These are phyloP conservation scores for Asteroscopus sphinx DNA, from an alignment of 2,888 invertebrate genomes.

Conservation along the genomic window DNA sequence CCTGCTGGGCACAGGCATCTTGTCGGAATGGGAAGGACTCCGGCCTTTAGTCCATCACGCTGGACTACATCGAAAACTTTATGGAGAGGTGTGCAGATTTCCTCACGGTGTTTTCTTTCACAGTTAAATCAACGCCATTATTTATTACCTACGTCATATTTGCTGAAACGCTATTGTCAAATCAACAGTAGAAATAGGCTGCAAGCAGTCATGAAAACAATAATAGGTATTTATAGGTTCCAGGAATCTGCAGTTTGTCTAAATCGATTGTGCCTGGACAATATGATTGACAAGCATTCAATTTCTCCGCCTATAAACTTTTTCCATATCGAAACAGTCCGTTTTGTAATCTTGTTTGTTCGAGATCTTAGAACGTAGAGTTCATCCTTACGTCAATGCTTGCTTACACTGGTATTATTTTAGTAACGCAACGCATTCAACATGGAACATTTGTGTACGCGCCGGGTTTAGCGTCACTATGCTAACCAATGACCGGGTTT, in stretches of 20 bases:
- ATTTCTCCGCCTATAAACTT: background rate
- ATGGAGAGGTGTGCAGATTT: no score
- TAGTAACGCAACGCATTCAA: conserved; percentile 55
- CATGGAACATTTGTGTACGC: conserved; percentile 52
- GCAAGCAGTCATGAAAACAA: background rate
- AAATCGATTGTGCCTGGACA: conserved; percentile 10
- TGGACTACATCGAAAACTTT: no score
- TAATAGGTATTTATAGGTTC: conserved; percentile 3
- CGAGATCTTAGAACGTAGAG: conserved; percentile 46
- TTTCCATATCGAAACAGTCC: conserved; percentile 8
- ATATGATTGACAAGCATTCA: conserved; percentile 2
- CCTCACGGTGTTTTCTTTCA: no score
- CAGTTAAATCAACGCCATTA: no score
- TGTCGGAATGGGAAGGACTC: no score
- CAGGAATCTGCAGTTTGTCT: conserved; percentile 4
- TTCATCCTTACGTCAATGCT: conserved; percentile 57
- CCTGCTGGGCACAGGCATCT: no score
- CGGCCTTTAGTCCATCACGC: no score
- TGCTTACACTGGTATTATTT: conserved; percentile 60
- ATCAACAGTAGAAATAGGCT: background rate
- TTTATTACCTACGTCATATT: no score
- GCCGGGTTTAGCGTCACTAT: conserved; percentile 52
- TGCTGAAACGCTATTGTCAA: conserved; percentile 7
- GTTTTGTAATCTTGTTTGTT: conserved; percentile 34
- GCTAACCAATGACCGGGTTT: conserved; percentile 72